These are phyloP conservation scores for Mellilla xanthometata DNA, from an alignment of 2,888 invertebrate genomes.

Conservation along the genomic window DNA sequence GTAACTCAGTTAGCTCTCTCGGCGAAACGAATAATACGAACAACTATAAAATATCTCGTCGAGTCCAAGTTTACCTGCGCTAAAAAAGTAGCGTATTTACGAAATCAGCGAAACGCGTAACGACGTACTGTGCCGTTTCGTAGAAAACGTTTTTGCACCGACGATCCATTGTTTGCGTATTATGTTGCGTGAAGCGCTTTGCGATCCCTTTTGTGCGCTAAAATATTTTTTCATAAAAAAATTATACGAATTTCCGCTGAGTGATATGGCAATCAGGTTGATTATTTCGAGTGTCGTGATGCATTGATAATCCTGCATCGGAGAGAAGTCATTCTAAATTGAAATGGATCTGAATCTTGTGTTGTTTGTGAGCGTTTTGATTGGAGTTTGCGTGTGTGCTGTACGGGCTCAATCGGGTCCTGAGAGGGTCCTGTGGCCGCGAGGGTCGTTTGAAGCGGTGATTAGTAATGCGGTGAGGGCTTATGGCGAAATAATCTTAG, in stretches of 20 bases:
- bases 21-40: constrained; percentile 53
- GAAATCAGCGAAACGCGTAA: constrained; percentile 61
- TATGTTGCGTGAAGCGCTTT: constrained; percentile 59
- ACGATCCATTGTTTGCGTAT: constrained; percentile 53
- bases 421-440: constrained; percentile 34
- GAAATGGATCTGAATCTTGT: constrained; percentile 52
- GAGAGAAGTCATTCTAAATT: constrained; percentile 37
- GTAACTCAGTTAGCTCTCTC: constrained; percentile 77
- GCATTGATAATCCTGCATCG: constrained; percentile 23
- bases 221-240: constrained; percentile 25
- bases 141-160: constrained; percentile 51
- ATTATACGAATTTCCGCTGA: constrained; percentile 22
- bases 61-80: constrained; percentile 46
- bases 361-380: constrained; percentile 43
- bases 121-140: constrained; percentile 50
- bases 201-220: constrained; percentile 43
- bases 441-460: constrained; percentile 64
- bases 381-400: constrained; percentile 36
- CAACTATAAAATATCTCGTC: constrained; percentile 50
- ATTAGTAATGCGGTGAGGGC: constrained; percentile 64
- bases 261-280: constrained; percentile 28
- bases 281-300: constrained; percentile 26
- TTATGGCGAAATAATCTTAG: constrained; percentile 69
- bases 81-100: constrained; percentile 51
- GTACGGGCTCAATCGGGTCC: constrained; percentile 62